Conservation (phyloP, 1,140 invertebrate species). For the Lepidurus arcticus region DNA sequence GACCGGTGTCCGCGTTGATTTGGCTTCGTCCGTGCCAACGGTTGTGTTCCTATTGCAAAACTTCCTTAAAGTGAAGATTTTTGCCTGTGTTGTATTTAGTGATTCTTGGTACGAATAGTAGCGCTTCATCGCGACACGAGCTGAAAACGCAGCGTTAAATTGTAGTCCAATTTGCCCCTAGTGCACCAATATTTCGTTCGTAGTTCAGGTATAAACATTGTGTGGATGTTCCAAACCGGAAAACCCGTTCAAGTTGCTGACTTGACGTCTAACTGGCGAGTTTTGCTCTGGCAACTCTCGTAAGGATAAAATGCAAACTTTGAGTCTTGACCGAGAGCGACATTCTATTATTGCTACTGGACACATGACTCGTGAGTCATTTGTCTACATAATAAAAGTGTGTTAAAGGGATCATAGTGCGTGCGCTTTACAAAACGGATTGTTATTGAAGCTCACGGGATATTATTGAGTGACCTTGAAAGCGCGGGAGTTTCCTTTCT, state of each 20-base stretch:
- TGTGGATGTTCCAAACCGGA: not conserved
- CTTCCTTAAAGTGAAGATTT: not conserved
- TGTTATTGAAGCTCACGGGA: not conserved
- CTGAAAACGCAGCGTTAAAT: no score
- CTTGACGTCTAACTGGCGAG: not conserved
- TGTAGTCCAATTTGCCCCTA: not conserved
- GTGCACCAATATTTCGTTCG: not conserved
- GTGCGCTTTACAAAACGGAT: not conserved
- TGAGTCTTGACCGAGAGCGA: not conserved
- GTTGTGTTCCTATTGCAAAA: not conserved
- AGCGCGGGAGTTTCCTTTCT: not conserved
- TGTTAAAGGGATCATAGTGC: not conserved
- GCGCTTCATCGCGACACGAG: no score
- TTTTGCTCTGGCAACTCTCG: not conserved
- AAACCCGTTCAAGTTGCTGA: slow-evolving; percentile 18
- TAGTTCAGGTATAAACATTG: not conserved
- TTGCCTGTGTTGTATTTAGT: not conserved
- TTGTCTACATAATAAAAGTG: not conserved
- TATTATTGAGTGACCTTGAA: slow-evolving; percentile 21
- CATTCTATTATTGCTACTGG: not conserved
- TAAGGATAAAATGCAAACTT: not conserved
- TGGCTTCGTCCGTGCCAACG: not conserved
- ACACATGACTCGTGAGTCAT: not conserved
- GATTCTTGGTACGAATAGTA: not conserved
- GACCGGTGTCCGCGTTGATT: slow-evolving; percentile 16